Base-by-base conservation (phyloP, 2,113 vertebrate species). In the Raphicerus campestris region DNA sequence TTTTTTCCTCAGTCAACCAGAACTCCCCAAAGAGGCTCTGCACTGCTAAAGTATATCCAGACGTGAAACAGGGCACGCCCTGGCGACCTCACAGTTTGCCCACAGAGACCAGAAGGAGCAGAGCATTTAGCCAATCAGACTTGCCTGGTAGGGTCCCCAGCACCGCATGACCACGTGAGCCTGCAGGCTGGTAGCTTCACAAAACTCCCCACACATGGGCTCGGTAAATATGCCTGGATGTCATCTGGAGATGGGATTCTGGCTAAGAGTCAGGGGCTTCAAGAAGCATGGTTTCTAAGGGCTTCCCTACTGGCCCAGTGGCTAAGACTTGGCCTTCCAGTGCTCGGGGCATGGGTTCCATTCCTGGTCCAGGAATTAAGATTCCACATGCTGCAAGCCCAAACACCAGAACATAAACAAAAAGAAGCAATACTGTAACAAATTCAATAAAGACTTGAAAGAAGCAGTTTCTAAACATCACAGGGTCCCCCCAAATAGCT, bases 401-500 rank as follows among this genome's bases (percentile, higher is more conserved):
- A 14, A 42, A 75, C 11, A 42, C 70, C n/a, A 70, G n/a, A 70
- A 70, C 63, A 35, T 39, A 70, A 75, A 75, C 70, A 75, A 75
- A 75, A 75, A 75, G 70, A 75, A 75, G 22, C 70, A 42, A 42
- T 42, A 42, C 11, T 26, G 39, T 75, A 75, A 42, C 70, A 75
- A n/a, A n/a, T n/a, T n/a, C n/a, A n/a, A n/a, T n/a, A n/a, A 42
- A 75, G 39, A 42, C 39, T 42, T 75, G 26, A 26, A 17, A 17
- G 53, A 96, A 95, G 42, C 24, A 0, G 19, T 92, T 80, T 92
- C 88, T 95, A 84, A 94, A 75, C 24, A 28, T 60, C 56, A 66
- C 16, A n/a, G 47, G 30, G 19, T 35, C 19, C 75, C 75, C 66
- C 58, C 58, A 35, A 17, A 81, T 7, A 56, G 58, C 30, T 63